Evolutionary conservation across 2,113 vertebrate genomes (phyloP), one percentile per base, ranked within the genome.

Genomic region (Paramisgurnus dabryanus): DNA sequence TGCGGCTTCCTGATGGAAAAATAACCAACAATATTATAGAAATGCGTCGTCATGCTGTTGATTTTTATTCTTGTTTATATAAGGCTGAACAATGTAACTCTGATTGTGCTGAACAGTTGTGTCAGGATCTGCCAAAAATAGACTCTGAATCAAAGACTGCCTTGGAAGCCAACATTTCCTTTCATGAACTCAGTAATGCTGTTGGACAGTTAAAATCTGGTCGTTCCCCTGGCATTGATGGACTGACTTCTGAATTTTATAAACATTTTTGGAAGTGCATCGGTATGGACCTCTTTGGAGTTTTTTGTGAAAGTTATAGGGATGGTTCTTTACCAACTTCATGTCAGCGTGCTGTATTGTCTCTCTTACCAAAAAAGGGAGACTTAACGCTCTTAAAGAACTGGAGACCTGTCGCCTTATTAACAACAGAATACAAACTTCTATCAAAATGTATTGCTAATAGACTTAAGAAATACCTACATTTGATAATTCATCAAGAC

Each of bases 191-290:
- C 41, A 17, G 6, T 18, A 49, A 2, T 76, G 58, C 73, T 5
- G 3, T 17, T 17, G 34, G 22, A 4, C 49, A 53, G 47, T 27
- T 70, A 6, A 15, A 4, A 11, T 55, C 49, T 11, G 68, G 49
- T 7, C 12, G 68, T 22, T 71, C 49, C 1, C 49, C 22, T 7
- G 22, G 49, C 18, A 22, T 72, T 39, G 69, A 58, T 40, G 50
- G 53, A 13, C 6, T 55, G 53, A 55, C 53, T 11, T 17, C 53
- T 15, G 53, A 55, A 17, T 55, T 55, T 57, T 57, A 40, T 41
- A 58, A 72, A 6, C 7, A 17, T 2, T 57, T 57, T 53, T 72
- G 50, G 69, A 69, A 93, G 58, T 49, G 70, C 5, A 86, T 93
- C 82, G 70, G 85, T 15, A 17, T 55, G 12, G 53, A 55, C 13